Evolutionary conservation across 2,888 invertebrate species (phyloP).

Genomic region (Mythimna impura): DNA sequence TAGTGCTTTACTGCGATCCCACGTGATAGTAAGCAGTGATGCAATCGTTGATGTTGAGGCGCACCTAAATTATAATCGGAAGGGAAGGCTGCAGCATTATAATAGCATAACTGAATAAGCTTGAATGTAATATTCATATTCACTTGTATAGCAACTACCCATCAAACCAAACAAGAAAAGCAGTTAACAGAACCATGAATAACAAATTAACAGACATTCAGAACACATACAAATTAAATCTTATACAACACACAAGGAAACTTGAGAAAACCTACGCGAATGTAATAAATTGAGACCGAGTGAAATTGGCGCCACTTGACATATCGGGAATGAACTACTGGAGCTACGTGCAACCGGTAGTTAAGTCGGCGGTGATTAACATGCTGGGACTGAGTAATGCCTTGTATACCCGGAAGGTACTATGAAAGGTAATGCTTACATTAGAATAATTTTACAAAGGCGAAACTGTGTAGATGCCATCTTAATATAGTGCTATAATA

Average conservation of each 20-base stretch:
- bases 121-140: not conserved
- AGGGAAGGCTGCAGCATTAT: not conserved
- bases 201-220: constrained; percentile 47
- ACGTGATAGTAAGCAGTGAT: no score
- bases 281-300: constrained; percentile 51
- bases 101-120: not conserved
- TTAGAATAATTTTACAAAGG: constrained; percentile 46
- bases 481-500: constrained; percentile 27
- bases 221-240: constrained; percentile 48
- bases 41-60: no score
- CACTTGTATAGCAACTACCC: not conserved
- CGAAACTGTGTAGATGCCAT: constrained; percentile 17
- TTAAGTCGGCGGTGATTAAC: constrained; percentile 50
- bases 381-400: constrained; percentile 52
- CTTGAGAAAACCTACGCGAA: constrained; percentile 53
- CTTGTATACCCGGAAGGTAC: constrained; percentile 39
- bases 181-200: constrained; percentile 43
- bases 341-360: constrained; percentile 53
- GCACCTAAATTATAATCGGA: no score
- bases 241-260: constrained; percentile 38
- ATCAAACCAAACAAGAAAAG: constrained; percentile 12
- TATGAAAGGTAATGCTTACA: constrained; percentile 45
- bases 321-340: constrained; percentile 57
- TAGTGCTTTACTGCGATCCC: no score
- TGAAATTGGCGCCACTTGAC: constrained; percentile 55